Conservation (phyloP, 2,113 vertebrate species). For the Halcyon malimbica region DNA sequence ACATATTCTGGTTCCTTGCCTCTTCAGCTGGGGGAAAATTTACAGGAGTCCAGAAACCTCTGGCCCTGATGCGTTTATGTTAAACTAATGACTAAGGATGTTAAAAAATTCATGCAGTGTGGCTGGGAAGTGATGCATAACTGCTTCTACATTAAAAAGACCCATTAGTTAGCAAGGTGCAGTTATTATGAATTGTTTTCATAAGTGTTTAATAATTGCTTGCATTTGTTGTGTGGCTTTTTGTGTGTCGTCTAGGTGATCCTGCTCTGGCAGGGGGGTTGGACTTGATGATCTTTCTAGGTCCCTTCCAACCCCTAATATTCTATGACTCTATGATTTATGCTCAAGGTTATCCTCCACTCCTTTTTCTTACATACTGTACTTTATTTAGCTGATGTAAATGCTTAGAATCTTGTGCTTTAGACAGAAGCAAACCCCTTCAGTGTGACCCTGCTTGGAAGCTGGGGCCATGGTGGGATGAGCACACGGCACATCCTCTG, state of each 20-base stretch:
- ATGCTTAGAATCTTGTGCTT: not conserved
- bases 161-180: slow-evolving; percentile 32
- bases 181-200: not conserved
- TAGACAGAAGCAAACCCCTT: not conserved
- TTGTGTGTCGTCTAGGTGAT: too few relatives aligned
- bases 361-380: not conserved
- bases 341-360: not conserved
- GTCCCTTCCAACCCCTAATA: too few relatives aligned
- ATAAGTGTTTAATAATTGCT: not conserved
- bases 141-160: slow-evolving; percentile 50
- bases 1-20: not conserved
- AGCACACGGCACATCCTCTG: fast-evolving
- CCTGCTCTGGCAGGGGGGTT: too few relatives aligned
- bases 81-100: slow-evolving; percentile 37
- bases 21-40: not conserved
- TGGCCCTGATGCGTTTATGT: slow-evolving; percentile 32
- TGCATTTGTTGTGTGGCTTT: not conserved
- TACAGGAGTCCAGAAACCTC: not conserved
- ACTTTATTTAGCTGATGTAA: not conserved
- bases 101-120: slow-evolving; percentile 17
- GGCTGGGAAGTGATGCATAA: slow-evolving; percentile 16
- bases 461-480: not conserved
- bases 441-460: not conserved
- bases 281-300: too few relatives aligned
- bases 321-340: not conserved